Percentiles rank a stretch among this genome's conserved stretches.
phyloP scores from a whole-genome alignment of 2,113 vertebrate genomes.

The Hippopotamus amphibius region DNA sequence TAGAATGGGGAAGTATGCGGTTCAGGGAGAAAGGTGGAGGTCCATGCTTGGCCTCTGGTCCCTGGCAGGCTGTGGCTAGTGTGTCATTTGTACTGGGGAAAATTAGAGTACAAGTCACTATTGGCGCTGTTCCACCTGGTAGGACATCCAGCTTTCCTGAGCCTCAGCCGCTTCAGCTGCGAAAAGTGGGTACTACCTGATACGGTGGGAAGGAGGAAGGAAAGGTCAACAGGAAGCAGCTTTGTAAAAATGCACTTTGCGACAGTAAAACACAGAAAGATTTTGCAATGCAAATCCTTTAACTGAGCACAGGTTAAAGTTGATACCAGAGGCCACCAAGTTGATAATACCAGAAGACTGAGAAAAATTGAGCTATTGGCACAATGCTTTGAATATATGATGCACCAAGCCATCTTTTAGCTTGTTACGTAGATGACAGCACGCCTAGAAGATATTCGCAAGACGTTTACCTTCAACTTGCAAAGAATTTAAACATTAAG shows the following conservation, averaged over 20 bases:
- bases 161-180: too few species aligned
- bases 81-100: not conserved
- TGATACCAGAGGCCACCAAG: not conserved
- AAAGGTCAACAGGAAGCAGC: not conserved
- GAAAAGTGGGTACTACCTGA: not conserved
- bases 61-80: not conserved
- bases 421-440: not conserved
- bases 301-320: not conserved
- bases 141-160: not conserved
- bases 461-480: slow-evolving; percentile 6
- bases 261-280: not conserved
- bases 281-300: not conserved
- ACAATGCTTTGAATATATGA: not conserved
- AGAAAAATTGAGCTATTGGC: not conserved
- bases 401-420: not conserved
- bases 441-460: not conserved
- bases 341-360: not conserved
- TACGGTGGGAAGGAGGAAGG: not conserved
- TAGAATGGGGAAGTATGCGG: not conserved
- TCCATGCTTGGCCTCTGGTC: not conserved
- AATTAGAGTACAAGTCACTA: not conserved
- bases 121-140: not conserved
- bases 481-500: slow-evolving; percentile 46
- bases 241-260: not conserved
- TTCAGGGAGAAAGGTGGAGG: not conserved